Percentiles rank a stretch among this genome's conserved stretches.
Evolutionary conservation across 2,113 vertebrate genomes (phyloP).

Genomic region (Nansenia antarctica): DNA sequence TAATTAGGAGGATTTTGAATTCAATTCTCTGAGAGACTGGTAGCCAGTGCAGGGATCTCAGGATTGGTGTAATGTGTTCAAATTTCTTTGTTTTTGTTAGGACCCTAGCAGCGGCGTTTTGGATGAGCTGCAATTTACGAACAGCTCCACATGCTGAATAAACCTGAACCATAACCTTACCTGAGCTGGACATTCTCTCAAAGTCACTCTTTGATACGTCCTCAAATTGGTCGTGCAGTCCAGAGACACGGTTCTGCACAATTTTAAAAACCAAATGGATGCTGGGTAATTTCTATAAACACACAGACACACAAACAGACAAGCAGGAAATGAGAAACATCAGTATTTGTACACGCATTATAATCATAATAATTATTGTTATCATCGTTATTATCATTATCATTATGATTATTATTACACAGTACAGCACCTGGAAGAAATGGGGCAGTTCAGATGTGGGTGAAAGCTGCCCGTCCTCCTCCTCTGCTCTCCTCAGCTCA

Average conservation of each 20-base stretch:
- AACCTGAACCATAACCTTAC: no score
- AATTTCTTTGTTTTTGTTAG: no score
- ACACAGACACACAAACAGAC: neutral
- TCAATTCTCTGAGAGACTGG: no score
- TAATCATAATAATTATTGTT: neutral
- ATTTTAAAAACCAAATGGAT: neutral
- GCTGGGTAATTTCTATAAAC: neutral
- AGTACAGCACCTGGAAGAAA: constrained; percentile 17
- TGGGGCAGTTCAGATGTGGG: constrained; percentile 1
- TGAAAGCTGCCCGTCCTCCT: neutral
- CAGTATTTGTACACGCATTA: neutral
- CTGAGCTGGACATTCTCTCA: neutral
- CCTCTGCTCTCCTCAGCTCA: neutral
- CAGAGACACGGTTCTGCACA: neutral
- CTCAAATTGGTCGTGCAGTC: neutral
- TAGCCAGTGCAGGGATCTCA: no score
- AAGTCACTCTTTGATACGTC: neutral
- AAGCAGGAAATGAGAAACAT: neutral
- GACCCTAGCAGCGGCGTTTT: no score
- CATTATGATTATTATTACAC: neutral
- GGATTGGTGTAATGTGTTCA: no score
- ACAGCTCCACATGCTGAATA: no score
- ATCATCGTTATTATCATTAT: neutral
- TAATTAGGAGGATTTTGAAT: no score
- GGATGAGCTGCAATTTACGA: no score